Evolutionary conservation across 2,888 invertebrate genomes (phyloP), one percentile per base, ranked within the genome.

Genomic region (Stenotaenia linearis): DNA sequence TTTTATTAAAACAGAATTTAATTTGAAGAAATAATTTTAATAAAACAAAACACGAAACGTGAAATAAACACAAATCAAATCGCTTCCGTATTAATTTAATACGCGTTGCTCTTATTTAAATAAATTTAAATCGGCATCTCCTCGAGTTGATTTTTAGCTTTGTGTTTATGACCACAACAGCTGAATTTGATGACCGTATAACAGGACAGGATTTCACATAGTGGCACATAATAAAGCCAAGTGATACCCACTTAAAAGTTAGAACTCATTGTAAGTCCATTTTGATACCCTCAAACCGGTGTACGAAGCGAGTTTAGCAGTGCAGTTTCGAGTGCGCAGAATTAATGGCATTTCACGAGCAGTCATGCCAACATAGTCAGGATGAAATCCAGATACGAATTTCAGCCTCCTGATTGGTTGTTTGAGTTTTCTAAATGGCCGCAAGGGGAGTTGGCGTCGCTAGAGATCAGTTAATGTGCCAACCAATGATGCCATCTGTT

Each of bases 381-480:
- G 69, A 69, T 28, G 69, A 69, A 69, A 69, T 69, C 69, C 69
- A 69, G 69, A 69, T 69, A 69, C 69, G 69, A 69, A 69, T 69
- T 69, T 69, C 69, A 25, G 25, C 69, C 9, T 28, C 12, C 69
- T 69, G 21, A 69, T 69, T 69, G 69, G 69, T 10, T 28, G 69
- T 12, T 25, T 12, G 25, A 69, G 69, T 69, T 69, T 69, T 69
- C 25, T 69, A 69, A n/a, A 69, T 69, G 69, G 69, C 69, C 69
- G 28, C 69, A 28, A 69, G 69, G 69, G 69, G 69, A 69, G 69
- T 69, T 69, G 69, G 69, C 69, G 69, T 69, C 69, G 69, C 69
- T 69, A 28, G 69, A 69, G 69, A 69, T 69, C 69, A 69, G 69
- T 69, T 69, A 69, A 69, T 28, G 69, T 69, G 69, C 69, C 69